Conservation (phyloP, 2,113 vertebrate genomes). For the Tetrax tetrax region DNA sequence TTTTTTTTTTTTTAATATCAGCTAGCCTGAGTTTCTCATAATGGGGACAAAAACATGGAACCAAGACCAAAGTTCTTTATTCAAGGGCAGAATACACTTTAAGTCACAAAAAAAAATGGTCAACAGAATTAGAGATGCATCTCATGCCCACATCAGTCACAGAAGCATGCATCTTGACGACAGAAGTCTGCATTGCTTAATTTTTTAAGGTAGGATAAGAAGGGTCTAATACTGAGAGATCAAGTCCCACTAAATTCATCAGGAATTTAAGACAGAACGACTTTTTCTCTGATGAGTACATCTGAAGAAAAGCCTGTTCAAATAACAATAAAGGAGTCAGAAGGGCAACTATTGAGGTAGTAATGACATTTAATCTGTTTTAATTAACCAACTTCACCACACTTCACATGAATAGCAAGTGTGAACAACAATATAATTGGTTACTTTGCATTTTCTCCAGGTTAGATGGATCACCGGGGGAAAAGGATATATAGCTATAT, state of each 20-base stretch:
- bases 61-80: not conserved
- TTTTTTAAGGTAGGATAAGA: not conserved
- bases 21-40: not conserved
- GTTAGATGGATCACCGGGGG: not conserved
- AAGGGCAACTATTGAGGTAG: not conserved
- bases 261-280: not conserved
- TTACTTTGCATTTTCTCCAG: not conserved
- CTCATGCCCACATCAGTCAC: not conserved
- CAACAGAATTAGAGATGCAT: not conserved
- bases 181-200: not conserved
- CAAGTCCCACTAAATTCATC: not conserved
- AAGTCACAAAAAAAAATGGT: not conserved
- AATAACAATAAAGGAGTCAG: not conserved
- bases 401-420: not conserved
- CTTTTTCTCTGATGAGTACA: not conserved
- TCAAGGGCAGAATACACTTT: not conserved
- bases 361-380: not conserved
- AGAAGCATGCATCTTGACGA: not conserved
- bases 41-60: not conserved
- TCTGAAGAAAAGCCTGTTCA: not conserved
- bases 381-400: not conserved
- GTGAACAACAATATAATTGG: not conserved
- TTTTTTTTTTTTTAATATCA: fast-evolving
- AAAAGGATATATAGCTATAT: not conserved
- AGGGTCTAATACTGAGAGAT: not conserved